Evolutionary conservation across 2,888 invertebrate species (phyloP).

Genomic region (Eilema sororculum): DNA sequence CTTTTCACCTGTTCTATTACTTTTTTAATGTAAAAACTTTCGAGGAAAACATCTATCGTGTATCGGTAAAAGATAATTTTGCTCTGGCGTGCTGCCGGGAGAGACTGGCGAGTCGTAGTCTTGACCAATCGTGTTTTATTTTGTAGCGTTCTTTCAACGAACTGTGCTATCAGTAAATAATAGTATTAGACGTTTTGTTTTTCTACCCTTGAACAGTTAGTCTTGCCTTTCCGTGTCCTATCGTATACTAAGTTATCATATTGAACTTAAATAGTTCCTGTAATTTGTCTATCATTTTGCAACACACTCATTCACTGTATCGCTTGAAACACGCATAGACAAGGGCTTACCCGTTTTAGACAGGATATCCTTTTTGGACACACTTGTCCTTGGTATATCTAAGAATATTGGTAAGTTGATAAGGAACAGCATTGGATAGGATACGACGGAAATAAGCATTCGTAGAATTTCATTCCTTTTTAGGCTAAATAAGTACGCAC

Average conservation of each 20-base stretch:
- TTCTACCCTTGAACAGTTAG: background rate
- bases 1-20: background rate
- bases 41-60: background rate
- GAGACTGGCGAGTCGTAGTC: background rate
- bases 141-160: background rate
- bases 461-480: background rate
- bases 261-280: background rate
- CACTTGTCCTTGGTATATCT: no score
- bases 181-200: background rate
- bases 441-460: background rate
- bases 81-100: constrained; percentile 7
- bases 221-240: background rate
- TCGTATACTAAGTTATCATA: background rate
- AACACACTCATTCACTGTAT: no score
- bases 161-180: background rate
- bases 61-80: background rate
- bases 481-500: constrained; percentile 52
- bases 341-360: no score
- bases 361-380: no score
- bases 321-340: no score
- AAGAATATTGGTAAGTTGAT: background rate
- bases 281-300: no score
- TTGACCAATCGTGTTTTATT: background rate
- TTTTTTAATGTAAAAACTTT: background rate
- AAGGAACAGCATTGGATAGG: background rate